Conservation (phyloP, 2,113 vertebrate species). For the Acrocephalus arundinaceus region DNA sequence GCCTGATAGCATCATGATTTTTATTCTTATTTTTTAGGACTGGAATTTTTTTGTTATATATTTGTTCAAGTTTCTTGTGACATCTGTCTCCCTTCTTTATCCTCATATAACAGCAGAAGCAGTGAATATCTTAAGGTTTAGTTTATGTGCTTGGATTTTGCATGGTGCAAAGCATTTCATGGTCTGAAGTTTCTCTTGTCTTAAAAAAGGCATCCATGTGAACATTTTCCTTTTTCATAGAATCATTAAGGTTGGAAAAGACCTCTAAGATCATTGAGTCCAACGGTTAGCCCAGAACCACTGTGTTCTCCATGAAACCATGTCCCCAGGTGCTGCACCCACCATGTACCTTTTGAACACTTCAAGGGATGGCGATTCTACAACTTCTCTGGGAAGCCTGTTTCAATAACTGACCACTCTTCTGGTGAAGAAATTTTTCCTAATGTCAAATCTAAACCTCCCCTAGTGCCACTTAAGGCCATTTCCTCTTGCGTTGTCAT, state of each 20-base stretch:
- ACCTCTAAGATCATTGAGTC: neutral
- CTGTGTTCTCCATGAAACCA: neutral
- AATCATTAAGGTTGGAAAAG: neutral
- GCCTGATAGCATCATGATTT: neutral
- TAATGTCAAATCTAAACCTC: neutral
- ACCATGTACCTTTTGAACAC: fast-evolving
- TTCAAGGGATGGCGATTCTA: neutral
- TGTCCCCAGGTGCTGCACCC: too few species aligned
- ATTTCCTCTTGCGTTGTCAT: neutral
- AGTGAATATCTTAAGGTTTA: neutral
- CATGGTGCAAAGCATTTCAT: neutral
- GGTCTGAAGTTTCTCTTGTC: neutral
- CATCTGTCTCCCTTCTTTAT: neutral
- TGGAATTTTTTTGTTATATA: neutral
- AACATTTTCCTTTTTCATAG: neutral
- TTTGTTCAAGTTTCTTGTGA: neutral
- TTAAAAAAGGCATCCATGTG: neutral
- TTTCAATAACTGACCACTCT: neutral
- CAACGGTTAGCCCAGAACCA: neutral
- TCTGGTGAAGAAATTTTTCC: neutral
- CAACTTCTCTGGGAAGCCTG: neutral
- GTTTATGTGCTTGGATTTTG: neutral
- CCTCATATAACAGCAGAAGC: neutral
- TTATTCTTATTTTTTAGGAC: neutral
- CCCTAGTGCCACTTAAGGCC: neutral